These are phyloP conservation scores for Eutolmus rufibarbis DNA, from an alignment of 2,888 invertebrate species.

Conservation along the genomic window DNA sequence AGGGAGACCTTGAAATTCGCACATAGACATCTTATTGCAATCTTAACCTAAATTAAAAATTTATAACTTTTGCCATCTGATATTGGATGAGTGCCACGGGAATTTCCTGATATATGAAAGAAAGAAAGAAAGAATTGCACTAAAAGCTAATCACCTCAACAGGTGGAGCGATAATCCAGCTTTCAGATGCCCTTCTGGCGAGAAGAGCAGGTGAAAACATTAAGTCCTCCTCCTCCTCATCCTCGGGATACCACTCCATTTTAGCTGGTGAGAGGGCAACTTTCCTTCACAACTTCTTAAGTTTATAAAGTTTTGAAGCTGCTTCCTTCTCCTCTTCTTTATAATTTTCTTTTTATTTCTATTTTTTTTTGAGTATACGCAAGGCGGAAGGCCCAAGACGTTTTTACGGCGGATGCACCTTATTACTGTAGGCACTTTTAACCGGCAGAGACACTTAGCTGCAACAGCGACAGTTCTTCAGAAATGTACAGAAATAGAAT, in stretches of 20 bases:
- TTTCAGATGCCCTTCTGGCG: conserved; percentile 85
- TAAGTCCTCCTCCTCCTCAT: conserved; percentile 85
- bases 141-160: conserved; percentile 72
- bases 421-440: conserved; percentile 10
- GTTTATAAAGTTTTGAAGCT: not conserved
- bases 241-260: conserved; percentile 81
- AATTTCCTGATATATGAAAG: not conserved
- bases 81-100: not conserved
- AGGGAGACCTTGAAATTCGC: not conserved
- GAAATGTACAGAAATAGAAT: conserved; percentile 21
- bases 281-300: conserved; percentile 1
- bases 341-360: not conserved
- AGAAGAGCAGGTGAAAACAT: conserved; percentile 87
- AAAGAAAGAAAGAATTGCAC: not conserved
- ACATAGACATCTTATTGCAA: not conserved
- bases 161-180: conserved; percentile 89
- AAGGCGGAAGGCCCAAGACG: not conserved
- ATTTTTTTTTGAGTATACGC: not conserved
- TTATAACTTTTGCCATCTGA: not conserved
- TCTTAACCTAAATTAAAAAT: not conserved
- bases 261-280: not conserved
- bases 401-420: conserved; percentile 2
- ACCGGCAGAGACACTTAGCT: not conserved
- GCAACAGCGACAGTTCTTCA: not conserved
- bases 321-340: not conserved